phyloP scores from a whole-genome alignment of 2,888 invertebrate species.

The Tribolium freemani region DNA sequence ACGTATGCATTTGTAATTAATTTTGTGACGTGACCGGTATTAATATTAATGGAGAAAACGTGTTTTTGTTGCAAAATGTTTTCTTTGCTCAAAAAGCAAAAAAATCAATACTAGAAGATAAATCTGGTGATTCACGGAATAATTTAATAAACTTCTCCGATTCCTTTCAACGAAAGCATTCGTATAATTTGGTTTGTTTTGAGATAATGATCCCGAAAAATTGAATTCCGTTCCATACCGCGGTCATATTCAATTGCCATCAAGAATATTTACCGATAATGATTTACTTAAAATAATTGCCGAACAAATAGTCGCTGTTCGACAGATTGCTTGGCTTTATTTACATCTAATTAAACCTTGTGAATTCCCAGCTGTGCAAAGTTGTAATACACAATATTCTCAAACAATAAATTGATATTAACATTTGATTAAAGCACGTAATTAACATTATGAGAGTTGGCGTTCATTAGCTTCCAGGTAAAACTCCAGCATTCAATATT shows the following conservation, averaged over 20 bases:
- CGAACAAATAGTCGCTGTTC: slow-evolving; percentile 8
- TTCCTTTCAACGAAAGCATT: slow-evolving; percentile 12
- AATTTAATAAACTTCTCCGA: slow-evolving; percentile 18
- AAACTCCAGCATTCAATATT: not conserved
- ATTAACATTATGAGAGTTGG: slow-evolving; percentile 34
- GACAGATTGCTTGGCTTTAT: not conserved
- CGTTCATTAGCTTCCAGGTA: slow-evolving; percentile 27
- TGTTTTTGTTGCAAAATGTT: not conserved
- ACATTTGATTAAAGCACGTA: slow-evolving; percentile 34
- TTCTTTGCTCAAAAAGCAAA: not conserved
- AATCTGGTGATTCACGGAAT: slow-evolving; percentile 14
- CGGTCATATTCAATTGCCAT: slow-evolving; percentile 5
- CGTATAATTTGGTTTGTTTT: slow-evolving; percentile 20
- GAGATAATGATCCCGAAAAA: slow-evolving; percentile 21
- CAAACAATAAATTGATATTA: slow-evolving; percentile 40
- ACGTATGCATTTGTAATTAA: not conserved
- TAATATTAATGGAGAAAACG: not conserved
- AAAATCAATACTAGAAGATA: slow-evolving; percentile 7
- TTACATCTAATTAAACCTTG: slow-evolving; percentile 30
- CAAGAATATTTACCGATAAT: slow-evolving; percentile 11
- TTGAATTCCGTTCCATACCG: not conserved
- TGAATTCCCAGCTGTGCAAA: slow-evolving; percentile 35
- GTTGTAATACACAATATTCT: slow-evolving; percentile 28
- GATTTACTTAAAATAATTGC: slow-evolving; percentile 30
- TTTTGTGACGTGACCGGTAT: not conserved